Percentiles rank a stretch among this genome's conserved stretches.
Evolutionary conservation across 2,113 vertebrate species (phyloP).

Genomic region (Lasiurus cinereus): DNA sequence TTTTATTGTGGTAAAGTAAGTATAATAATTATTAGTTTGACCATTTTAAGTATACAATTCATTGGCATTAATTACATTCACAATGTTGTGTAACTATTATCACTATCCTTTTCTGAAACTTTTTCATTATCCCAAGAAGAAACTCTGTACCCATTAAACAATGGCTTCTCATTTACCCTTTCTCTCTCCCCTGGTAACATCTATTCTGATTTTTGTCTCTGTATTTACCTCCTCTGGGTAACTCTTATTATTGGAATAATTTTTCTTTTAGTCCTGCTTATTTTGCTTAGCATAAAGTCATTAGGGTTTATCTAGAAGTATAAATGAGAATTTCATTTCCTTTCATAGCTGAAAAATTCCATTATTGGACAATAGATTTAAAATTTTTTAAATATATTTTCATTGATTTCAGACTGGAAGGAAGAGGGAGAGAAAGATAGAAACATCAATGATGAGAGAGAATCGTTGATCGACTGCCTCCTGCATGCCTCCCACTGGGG

Average conservation of each 20-base stretch:
- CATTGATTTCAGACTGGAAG: too few species aligned
- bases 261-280: neutral
- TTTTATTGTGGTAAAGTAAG: neutral
- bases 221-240: neutral
- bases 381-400: neutral
- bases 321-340: neutral
- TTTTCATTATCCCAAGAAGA: conserved; percentile 14
- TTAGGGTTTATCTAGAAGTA: conserved; percentile 6
- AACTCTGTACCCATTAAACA: neutral
- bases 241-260: neutral
- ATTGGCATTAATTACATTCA: neutral
- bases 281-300: neutral
- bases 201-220: neutral
- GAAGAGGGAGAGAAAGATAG: too few species aligned
- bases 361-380: neutral
- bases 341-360: neutral
- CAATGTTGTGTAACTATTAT: neutral
- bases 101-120: neutral
- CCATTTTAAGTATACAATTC: neutral
- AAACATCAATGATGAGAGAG: too few species aligned
- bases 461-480: too few species aligned
- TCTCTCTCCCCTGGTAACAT: neutral
- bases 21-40: neutral
- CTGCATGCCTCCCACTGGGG: too few species aligned
- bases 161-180: neutral